Base-by-base conservation (phyloP, 1,140 invertebrate species). In the Drosophila repletoides region DNA sequence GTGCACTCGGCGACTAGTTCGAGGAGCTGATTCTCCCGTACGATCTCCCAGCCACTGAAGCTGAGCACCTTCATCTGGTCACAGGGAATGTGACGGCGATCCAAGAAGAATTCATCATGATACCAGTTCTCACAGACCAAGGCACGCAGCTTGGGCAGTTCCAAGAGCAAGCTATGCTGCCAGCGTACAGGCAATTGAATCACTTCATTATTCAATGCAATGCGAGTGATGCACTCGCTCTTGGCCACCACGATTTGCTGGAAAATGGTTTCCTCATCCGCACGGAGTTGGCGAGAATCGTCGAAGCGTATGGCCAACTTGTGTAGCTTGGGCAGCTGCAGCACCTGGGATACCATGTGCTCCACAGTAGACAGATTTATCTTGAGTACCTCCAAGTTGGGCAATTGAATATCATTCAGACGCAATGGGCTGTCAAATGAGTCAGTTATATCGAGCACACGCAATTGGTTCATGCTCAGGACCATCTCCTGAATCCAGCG, bases 201-300 rank as follows among this genome's bases (percentile, higher is more conserved):
- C n/a, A 86, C 80, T 21, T 86, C 80, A n/a, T 86, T 80, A 40
- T 86, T 86, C 0, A 86, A 43, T 0, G 80, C 81, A 5, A 86
- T 86, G 4, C 76, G 28, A 3, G 80, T 67, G 15, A 86, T 86
- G 3, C 22, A 21, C 0, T 86, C 81, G 9, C 81, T 86, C 2
- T 86, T 86, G 22, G 81, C 80, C 59, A 86, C 60, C 1, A 79
- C 40, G 12, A 86, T 86, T 45, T 86, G 72, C 40, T 86, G 80
- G 52, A 86, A 86, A 7, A 86, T 86, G 36, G 81, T 86, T 48
- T 86, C 80, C 63, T 80, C 33, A 4, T 86, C 68, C 5, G 80
- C 80, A 1, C 72, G 22, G 29, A 86, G 6, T 3, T 86, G 80
- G 0, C 80, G 72, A 0, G 80, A 86, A 5, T 86, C 80, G 4